Percentiles rank a stretch among this genome's conserved stretches.
Conservation (phyloP, 2,113 vertebrate species). For the Malurus alboscapulatus region DNA sequence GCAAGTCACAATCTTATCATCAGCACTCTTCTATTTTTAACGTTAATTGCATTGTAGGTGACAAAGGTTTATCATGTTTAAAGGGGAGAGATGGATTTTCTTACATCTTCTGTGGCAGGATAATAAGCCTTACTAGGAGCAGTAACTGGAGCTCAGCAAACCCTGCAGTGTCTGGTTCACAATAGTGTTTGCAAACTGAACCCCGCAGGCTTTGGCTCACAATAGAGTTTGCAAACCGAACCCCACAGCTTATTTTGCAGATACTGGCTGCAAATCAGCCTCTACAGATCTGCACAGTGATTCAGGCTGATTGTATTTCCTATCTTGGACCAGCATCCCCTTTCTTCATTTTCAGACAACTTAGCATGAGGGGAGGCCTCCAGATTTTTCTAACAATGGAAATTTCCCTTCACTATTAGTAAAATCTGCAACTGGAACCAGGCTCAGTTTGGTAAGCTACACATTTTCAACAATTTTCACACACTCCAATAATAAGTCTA, state of each 20-base stretch:
- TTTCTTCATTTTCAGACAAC: not conserved
- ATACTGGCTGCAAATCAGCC: not conserved
- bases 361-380: not conserved
- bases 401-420: not conserved
- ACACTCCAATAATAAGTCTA: not conserved
- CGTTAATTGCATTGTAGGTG: constrained; percentile 75
- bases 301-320: not conserved
- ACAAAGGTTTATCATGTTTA: constrained; percentile 75
- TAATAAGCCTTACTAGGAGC: constrained; percentile 64
- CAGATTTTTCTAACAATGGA: not conserved
- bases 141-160: constrained; percentile 45
- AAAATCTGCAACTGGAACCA: not conserved
- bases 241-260: not conserved
- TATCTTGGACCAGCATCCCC: not conserved
- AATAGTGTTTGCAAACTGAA: constrained; percentile 4
- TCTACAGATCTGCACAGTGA: not conserved
- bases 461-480: not conserved
- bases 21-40: constrained; percentile 74
- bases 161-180: not conserved
- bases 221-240: constrained; percentile 16
- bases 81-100: constrained; percentile 73
- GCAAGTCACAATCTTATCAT: constrained; percentile 71
- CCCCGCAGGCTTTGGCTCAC: not conserved
- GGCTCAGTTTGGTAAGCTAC: not conserved
- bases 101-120: constrained; percentile 69